A percentile compares a stretch with the other conserved stretches of the same genome.
Conservation (phyloP, 2,113 vertebrate species). For the Rhegmatorhina hoffmannsi region DNA sequence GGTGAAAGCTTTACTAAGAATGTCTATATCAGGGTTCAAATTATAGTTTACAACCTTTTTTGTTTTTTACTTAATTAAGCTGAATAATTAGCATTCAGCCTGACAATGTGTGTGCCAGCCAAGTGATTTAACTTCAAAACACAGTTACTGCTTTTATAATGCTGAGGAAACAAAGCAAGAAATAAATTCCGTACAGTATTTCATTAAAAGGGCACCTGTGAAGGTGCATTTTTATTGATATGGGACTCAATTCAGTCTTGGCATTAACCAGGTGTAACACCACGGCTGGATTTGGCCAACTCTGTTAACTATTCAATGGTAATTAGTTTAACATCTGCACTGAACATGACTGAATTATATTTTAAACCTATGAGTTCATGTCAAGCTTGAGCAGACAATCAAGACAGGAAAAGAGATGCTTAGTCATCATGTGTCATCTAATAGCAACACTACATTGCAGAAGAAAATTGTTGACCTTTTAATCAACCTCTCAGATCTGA, state of each 20-base stretch:
- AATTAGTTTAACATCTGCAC: neutral
- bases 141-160: neutral
- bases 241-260: neutral
- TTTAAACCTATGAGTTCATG: neutral
- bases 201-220: neutral
- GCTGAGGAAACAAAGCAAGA: neutral
- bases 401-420: neutral
- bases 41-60: neutral
- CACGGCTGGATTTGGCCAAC: neutral
- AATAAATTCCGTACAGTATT: neutral
- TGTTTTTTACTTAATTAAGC: neutral
- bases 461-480: neutral
- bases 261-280: neutral
- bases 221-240: neutral
- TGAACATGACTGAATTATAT: neutral
- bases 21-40: neutral
- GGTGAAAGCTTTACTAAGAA: neutral
- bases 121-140: conserved; percentile 14
- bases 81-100: neutral
- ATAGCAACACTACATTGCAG: neutral
- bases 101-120: neutral
- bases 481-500: neutral
- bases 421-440: neutral
- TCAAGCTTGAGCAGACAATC: neutral
- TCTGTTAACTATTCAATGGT: neutral